A percentile compares a stretch with the other conserved stretches of the same genome.
phyloP scores from a whole-genome alignment of 2,888 invertebrate genomes.

The Oscheius sp. region DNA sequence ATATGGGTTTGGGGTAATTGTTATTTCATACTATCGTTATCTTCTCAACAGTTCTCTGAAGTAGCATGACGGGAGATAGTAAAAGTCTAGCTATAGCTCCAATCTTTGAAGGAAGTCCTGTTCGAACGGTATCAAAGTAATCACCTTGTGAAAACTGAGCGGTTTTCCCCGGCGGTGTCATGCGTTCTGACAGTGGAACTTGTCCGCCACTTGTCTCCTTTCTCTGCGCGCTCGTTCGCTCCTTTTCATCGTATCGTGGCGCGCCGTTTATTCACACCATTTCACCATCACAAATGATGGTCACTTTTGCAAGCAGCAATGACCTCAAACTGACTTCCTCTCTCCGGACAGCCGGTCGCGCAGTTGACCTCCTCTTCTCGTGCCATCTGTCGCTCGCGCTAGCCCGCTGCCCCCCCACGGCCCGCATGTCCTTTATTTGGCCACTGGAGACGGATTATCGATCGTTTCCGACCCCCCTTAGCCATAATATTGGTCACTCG shows the following conservation, averaged over 20 bases:
- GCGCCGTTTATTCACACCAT: constrained; percentile 1
- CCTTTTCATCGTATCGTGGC: constrained; percentile 2
- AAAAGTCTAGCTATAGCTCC: no score
- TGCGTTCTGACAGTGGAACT: no score
- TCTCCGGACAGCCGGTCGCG: background rate
- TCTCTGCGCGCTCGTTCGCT: background rate
- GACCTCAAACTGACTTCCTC: background rate
- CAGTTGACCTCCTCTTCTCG: constrained; percentile 19
- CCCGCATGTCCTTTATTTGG: constrained; percentile 34
- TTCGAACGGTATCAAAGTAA: no score
- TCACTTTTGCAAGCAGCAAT: background rate
- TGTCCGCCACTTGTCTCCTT: no score
- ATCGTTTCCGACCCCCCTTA: background rate
- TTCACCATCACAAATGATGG: background rate
- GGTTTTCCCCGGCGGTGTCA: no score
- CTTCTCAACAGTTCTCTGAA: no score
- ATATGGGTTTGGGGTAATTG: no score
- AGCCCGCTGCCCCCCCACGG: no score
- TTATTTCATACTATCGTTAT: no score
- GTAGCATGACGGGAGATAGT: no score
- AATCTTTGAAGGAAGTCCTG: no score
- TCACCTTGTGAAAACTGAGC: no score
- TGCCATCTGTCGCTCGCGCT: constrained; percentile 30
- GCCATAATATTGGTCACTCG: background rate
- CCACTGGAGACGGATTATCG: constrained; percentile 32